A percentile compares a stretch with the other conserved stretches of the same genome.
Conservation (phyloP, 2,888 invertebrate species). For the Eupithecia tripunctaria region DNA sequence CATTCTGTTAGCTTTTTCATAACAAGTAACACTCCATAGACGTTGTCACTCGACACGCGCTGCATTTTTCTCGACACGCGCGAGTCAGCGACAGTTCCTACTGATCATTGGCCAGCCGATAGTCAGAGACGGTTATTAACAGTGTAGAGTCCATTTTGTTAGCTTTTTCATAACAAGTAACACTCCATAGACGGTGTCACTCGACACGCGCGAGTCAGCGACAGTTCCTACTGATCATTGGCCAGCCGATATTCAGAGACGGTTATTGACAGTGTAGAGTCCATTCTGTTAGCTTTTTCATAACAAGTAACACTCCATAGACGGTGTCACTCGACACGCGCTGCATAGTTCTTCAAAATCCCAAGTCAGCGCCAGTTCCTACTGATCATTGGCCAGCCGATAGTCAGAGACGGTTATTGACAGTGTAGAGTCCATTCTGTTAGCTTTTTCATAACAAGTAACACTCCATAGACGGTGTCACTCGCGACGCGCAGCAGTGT, state of each 20-base stretch:
- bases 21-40: slow-evolving; percentile 30
- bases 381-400: slow-evolving; percentile 56
- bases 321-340: too few relatives aligned
- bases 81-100: slow-evolving; percentile 56
- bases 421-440: slow-evolving; percentile 21
- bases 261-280: too few relatives aligned
- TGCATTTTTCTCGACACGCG: slow-evolving; percentile 59
- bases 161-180: too few relatives aligned
- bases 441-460: too few relatives aligned
- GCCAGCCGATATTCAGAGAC: too few relatives aligned
- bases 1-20: too few relatives aligned
- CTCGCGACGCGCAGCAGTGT: slow-evolving; percentile 52
- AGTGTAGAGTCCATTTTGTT: slow-evolving; percentile 18
- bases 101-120: slow-evolving; percentile 56
- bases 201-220: too few relatives aligned
- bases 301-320: too few relatives aligned
- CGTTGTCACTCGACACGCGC: slow-evolving; percentile 38
- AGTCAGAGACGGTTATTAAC: slow-evolving; percentile 51
- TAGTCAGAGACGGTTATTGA: slow-evolving; percentile 52
- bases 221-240: too few relatives aligned
- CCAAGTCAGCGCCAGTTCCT: slow-evolving; percentile 48
- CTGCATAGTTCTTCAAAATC: too few relatives aligned
- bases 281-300: too few relatives aligned
- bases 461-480: slow-evolving; percentile 35
- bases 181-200: too few relatives aligned